Base-by-base conservation (phyloP, 2,888 invertebrate species). In the Aleiodes leptofemur region DNA sequence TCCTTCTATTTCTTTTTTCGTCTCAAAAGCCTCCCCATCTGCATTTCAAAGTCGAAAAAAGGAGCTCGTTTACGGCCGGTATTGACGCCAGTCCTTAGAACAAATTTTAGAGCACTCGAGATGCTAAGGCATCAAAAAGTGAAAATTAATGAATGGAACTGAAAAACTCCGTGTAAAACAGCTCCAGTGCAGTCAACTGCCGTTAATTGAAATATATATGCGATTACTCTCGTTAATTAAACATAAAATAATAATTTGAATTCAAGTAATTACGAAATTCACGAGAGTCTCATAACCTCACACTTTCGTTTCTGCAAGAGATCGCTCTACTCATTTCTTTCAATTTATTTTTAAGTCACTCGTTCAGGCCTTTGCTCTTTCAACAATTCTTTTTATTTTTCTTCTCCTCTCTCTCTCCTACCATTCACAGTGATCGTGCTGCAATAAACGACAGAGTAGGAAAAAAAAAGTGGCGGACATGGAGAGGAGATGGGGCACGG, bases 171-270 rank as follows among this genome's bases (percentile, higher is more conserved):
- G 38, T 14, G 29, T 57, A 56, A 59, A 13, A 31, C 14, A n/a
- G 13, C 38, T 61, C 11, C 3, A 68, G 68, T 9, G 66, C 31
- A 68, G 23, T 43, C 50, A 50, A 50, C 34, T 51, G 38, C 29
- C 81, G 80, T 86, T 87, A 86, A 85, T 88, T 87, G 86, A 87
- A 87, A 87, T 85, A 80, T 82, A 80, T 82, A 80, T 80, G 83
- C 81, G 81, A 81, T 34, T 38, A 78, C 79, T 79, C 79, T 73
- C 84, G 82, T 84, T 86, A 87, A 88, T 87, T 88, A 87, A 83
- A 85, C 84, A 83, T 86, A 87, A 86, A 86, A 86, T 87, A 87
- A 86, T 87, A 86, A 29, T 1, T 56, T 86, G 85, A 87, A 86
- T 4, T 0, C 85, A 86, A 85, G 82, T 85, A 80, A 84, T 82